Evolutionary conservation across 2,113 vertebrate genomes (phyloP).

Genomic region (Nymphicus hollandicus): DNA sequence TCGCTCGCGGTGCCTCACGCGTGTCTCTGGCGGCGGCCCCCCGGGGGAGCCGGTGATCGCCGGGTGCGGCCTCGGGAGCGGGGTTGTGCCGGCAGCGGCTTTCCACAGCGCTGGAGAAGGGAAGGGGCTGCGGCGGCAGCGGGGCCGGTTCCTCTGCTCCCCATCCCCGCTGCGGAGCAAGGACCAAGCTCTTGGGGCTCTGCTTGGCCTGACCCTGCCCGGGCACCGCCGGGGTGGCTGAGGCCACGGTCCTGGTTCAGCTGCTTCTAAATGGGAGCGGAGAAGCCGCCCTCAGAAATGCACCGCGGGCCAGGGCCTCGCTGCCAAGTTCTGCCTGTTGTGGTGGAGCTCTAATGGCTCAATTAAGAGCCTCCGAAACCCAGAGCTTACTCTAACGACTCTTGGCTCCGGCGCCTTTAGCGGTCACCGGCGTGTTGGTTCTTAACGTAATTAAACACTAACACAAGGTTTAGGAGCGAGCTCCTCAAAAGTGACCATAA

Average conservation of each 20-base stretch:
- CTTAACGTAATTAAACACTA: background rate
- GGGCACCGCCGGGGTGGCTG: background rate
- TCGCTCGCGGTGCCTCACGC: too few relatives aligned
- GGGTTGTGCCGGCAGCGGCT: too few relatives aligned
- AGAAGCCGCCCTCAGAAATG: rapidly evolving
- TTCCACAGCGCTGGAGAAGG: background rate
- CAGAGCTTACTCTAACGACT: background rate
- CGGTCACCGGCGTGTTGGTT: rapidly evolving
- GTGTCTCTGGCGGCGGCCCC: too few relatives aligned
- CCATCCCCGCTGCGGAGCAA: rapidly evolving
- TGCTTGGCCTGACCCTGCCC: background rate
- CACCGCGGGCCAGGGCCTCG: too few relatives aligned
- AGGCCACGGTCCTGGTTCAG: background rate
- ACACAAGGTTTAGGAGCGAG: rapidly evolving
- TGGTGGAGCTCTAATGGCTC: background rate
- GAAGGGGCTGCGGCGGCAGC: too few relatives aligned
- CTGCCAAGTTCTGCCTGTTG: background rate
- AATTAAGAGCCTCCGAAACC: background rate
- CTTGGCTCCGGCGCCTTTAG: background rate
- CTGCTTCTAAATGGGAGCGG: rapidly evolving
- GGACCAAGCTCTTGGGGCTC: rapidly evolving
- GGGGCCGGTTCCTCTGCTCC: background rate
- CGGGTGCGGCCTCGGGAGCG: too few relatives aligned
- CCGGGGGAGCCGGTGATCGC: too few relatives aligned
- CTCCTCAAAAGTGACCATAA: background rate